These are phyloP conservation scores for Paramormyrops hopkinsi DNA, from an alignment of 2,797 vertebrate genomes.

Conservation along the genomic window DNA sequence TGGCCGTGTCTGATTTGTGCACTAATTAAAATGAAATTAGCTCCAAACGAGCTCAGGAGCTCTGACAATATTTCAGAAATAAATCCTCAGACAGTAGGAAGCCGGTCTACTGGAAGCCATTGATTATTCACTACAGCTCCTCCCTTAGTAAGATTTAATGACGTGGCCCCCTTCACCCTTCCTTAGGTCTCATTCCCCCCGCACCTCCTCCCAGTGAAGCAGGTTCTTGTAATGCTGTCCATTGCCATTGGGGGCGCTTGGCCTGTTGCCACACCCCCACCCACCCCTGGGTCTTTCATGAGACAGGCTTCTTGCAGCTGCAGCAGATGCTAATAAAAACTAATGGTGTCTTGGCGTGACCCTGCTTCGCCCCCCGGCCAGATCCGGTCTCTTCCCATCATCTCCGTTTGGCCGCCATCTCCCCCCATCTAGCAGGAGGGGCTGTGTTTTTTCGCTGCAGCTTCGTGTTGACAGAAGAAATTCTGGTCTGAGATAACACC, in stretches of 20 bases:
- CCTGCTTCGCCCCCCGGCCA: slow-evolving; percentile 11
- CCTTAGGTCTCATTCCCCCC: background rate
- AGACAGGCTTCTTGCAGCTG: slow-evolving; percentile 7
- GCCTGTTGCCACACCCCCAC: too few species aligned
- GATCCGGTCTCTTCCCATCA: slow-evolving; percentile 35
- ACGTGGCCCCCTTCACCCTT: background rate
- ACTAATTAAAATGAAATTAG: slow-evolving; percentile 20
- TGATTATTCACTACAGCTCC: background rate
- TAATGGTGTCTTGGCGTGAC: slow-evolving; percentile 21
- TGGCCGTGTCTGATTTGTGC: slow-evolving; percentile 33
- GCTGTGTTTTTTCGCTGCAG: slow-evolving; percentile 21
- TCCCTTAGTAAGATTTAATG: slow-evolving; percentile 21
- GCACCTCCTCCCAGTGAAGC: background rate
- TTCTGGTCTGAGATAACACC: slow-evolving; percentile 38
- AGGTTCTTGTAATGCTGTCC: background rate
- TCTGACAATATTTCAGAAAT: background rate
- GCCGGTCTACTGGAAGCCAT: background rate
- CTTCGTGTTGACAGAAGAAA: slow-evolving; percentile 10
- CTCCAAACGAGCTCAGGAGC: slow-evolving; percentile 28
- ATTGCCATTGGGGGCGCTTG: background rate
- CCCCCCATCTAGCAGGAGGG: slow-evolving; percentile 18
- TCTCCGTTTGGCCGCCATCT: slow-evolving; percentile 9
- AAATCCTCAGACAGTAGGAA: background rate
- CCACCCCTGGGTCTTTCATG: background rate
- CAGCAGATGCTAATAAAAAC: slow-evolving; percentile 33